These are phyloP conservation scores for Temnothorax curvispinosus DNA, from an alignment of 1,140 invertebrate species.

Conservation along the genomic window DNA sequence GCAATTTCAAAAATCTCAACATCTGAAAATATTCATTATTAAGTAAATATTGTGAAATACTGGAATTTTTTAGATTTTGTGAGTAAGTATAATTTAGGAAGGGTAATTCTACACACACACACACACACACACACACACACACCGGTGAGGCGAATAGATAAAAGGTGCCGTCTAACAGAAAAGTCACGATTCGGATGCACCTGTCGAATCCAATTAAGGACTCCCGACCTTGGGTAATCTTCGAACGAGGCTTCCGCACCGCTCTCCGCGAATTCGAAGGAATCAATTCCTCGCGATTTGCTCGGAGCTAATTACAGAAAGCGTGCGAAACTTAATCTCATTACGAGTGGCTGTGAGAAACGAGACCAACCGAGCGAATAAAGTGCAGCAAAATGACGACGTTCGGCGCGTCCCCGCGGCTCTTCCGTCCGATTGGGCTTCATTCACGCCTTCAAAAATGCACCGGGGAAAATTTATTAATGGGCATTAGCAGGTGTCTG, in stretches of 20 bases:
- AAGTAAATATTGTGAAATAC: background rate
- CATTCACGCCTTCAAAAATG: slow-evolving; percentile 63
- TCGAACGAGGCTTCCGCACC: background rate
- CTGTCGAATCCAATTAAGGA: slow-evolving; percentile 35
- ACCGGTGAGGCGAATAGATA: background rate
- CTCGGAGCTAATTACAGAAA: slow-evolving; percentile 42
- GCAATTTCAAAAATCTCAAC: background rate
- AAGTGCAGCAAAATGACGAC: slow-evolving; percentile 34
- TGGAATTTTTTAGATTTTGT: background rate
- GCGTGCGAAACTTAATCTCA: slow-evolving; percentile 41
- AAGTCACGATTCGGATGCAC: slow-evolving; percentile 8
- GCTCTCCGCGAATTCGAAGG: background rate
- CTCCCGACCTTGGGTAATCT: slow-evolving; percentile 14
- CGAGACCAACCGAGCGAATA: slow-evolving; percentile 42
- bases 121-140: too few species aligned
- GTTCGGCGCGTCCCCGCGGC: background rate
- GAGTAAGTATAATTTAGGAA: background rate
- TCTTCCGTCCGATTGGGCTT: slow-evolving; percentile 63
- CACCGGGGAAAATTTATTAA: slow-evolving; percentile 67
- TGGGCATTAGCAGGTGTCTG: slow-evolving; percentile 73
- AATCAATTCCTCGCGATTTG: slow-evolving; percentile 55
- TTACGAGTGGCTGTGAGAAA: slow-evolving; percentile 25
- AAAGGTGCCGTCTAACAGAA: background rate
- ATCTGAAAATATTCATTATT: background rate
- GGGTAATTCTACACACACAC: background rate